phyloP scores from a whole-genome alignment of 2,113 vertebrate genomes.

The Cavia aperea region DNA sequence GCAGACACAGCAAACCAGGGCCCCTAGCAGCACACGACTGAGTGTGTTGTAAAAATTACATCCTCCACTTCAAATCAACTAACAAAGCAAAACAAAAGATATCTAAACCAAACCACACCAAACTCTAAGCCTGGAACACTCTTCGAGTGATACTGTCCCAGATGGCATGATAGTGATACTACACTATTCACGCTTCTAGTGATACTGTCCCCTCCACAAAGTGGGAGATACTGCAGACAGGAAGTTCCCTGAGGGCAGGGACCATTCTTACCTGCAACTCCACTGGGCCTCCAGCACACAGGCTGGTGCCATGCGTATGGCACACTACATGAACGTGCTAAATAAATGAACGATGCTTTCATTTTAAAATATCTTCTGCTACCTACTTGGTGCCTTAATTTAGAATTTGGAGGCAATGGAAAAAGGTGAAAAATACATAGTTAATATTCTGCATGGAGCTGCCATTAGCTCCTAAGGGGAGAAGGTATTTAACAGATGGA shows the following conservation, averaged over 20 bases:
- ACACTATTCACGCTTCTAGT: neutral
- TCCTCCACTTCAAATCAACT: neutral
- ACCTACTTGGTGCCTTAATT: neutral
- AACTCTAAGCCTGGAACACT: neutral
- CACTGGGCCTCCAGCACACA: neutral
- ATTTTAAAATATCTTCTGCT: conserved; percentile 32
- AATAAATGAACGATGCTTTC: neutral
- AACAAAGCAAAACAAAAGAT: neutral
- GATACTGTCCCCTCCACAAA: neutral
- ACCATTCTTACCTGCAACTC: neutral
- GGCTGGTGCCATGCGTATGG: neutral
- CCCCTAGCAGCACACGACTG: neutral
- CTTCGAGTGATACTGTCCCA: neutral
- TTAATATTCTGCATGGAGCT: conserved; percentile 59
- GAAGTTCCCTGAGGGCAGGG: conserved; percentile 32
- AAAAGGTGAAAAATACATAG: conserved; percentile 50
- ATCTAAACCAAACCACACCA: neutral
- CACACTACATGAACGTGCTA: neutral
- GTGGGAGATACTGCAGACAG: neutral
- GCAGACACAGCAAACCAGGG: neutral
- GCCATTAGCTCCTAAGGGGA: conserved; percentile 53
- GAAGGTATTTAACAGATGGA: conserved; percentile 65
- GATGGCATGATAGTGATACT: neutral
- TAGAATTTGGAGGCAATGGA: conserved; percentile 2
- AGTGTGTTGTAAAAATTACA: neutral